These are phyloP conservation scores for Galagoides demidoff DNA, from an alignment of 2,797 vertebrate species.

Conservation along the genomic window DNA sequence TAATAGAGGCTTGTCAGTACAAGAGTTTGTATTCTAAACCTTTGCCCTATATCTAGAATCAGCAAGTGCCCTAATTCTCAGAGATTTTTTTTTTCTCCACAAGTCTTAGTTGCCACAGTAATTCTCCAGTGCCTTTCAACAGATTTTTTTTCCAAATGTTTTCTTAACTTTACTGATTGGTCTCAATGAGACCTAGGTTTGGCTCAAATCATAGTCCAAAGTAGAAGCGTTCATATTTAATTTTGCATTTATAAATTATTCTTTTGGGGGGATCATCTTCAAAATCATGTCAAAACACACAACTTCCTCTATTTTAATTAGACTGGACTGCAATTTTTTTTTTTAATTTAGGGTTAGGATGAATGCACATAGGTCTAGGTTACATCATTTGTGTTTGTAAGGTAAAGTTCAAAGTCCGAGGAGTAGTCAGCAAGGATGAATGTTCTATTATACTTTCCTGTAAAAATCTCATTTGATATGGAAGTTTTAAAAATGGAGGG, in stretches of 20 bases:
- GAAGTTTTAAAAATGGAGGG: not conserved
- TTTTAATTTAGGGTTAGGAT: no score
- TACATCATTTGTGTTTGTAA: no score
- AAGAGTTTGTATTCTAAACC: not conserved
- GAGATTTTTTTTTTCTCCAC: not conserved
- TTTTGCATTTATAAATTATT: not conserved
- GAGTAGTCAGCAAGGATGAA: not conserved
- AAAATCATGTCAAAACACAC: slow-evolving; percentile 15
- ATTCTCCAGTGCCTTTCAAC: not conserved
- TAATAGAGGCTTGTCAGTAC: not conserved
- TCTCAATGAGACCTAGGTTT: not conserved
- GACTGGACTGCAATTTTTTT: not conserved
- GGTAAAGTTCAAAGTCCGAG: no score
- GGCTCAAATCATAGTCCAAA: not conserved
- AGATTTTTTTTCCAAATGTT: not conserved
- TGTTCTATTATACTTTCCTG: not conserved
- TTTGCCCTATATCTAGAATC: not conserved
- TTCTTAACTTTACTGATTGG: not conserved
- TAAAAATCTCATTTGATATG: not conserved
- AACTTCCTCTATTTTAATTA: not conserved
- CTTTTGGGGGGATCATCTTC: not conserved
- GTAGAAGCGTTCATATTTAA: not conserved
- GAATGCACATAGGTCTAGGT: no score
- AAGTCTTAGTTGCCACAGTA: not conserved
- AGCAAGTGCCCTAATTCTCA: not conserved